Evolutionary conservation across 2,113 vertebrate species (phyloP).

Genomic region (Archocentrus centrarchus): DNA sequence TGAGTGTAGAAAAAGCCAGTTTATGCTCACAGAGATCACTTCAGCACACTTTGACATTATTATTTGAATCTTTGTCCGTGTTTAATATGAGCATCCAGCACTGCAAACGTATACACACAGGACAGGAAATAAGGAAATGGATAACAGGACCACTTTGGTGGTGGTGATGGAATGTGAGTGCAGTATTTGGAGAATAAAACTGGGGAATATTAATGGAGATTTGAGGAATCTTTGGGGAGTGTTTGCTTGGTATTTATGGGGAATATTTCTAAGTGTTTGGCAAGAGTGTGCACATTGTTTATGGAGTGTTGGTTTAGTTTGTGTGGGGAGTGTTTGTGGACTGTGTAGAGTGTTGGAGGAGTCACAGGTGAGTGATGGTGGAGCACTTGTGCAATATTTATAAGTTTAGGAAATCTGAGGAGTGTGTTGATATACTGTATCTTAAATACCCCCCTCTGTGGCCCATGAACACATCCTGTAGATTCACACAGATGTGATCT

Average conservation of each 20-base stretch:
- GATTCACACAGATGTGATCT: background rate
- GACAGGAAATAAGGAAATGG: background rate
- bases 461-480: background rate
- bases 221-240: background rate
- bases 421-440: no score
- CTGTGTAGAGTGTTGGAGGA: background rate
- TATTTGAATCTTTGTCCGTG: background rate
- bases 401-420: background rate
- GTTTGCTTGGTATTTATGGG: background rate
- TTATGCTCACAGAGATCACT: no score
- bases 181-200: rapidly evolving
- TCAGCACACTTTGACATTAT: background rate
- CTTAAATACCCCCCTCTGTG: background rate
- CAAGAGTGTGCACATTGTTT: background rate
- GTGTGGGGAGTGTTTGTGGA: conserved; percentile 1
- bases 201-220: background rate
- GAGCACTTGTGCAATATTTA: background rate
- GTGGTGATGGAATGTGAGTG: background rate
- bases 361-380: background rate
- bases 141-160: background rate
- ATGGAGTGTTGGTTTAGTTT: background rate
- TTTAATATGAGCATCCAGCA: background rate
- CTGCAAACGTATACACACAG: background rate
- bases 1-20: background rate
- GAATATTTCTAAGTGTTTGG: background rate